Conservation (phyloP, 2,113 vertebrate species). For the Neotoma lepida region DNA sequence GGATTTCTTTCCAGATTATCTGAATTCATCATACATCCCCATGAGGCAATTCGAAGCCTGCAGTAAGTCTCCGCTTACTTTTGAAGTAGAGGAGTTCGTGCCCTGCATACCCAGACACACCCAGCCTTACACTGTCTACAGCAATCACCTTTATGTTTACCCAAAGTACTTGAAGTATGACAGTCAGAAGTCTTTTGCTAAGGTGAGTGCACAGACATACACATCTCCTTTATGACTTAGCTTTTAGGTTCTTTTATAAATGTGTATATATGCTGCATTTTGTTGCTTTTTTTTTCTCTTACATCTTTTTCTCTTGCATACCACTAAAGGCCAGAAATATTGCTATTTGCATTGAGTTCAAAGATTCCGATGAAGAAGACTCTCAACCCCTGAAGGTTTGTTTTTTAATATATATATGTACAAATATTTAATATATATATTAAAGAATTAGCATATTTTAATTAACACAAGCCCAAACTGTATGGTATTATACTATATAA, state of each 20-base stretch:
- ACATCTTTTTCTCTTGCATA: slow-evolving; percentile 47
- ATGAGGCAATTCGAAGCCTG: slow-evolving; percentile 94
- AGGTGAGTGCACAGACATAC: slow-evolving; percentile 85
- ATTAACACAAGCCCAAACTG: background rate
- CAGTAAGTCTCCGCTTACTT: slow-evolving; percentile 87
- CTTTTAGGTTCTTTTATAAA: background rate
- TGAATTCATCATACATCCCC: slow-evolving; percentile 98
- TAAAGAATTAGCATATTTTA: slow-evolving; percentile 11
- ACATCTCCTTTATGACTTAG: slow-evolving; percentile 20
- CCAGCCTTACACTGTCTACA: slow-evolving; percentile 97
- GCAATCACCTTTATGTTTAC: slow-evolving; percentile 98
- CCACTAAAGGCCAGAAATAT: slow-evolving; percentile 95
- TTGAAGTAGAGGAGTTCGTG: slow-evolving; percentile 98
- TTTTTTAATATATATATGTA: background rate
- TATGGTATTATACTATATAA: background rate
- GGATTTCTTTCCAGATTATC: slow-evolving; percentile 91
- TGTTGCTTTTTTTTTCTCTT: background rate
- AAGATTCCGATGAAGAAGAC: slow-evolving; percentile 97
- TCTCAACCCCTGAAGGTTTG: slow-evolving; percentile 93
- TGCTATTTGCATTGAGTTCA: slow-evolving; percentile 97
- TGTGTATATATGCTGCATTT: background rate
- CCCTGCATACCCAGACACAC: slow-evolving; percentile 95
- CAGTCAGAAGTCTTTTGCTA: slow-evolving; percentile 96
- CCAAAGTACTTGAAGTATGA: slow-evolving; percentile 97
- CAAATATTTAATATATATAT: background rate